Evolutionary conservation across 2,888 invertebrate species (phyloP).

Genomic region (Calameuta idolon): DNA sequence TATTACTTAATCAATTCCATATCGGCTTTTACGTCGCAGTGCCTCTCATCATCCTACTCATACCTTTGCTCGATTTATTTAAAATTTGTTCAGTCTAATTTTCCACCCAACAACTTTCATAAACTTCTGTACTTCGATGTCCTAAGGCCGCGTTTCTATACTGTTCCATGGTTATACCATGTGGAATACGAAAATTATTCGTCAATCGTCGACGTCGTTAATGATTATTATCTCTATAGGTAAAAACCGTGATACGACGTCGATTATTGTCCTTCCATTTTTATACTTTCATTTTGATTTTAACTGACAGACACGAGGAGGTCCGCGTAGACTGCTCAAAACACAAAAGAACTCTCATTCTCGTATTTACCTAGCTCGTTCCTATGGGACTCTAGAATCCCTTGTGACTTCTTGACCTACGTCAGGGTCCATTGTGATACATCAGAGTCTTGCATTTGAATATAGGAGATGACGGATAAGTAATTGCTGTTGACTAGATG

Average conservation of each 20-base stretch:
- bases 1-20: background rate
- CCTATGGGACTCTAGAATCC: background rate
- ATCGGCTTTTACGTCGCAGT: background rate
- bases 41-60: background rate
- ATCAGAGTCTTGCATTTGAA: background rate
- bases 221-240: background rate
- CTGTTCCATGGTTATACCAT: background rate
- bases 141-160: background rate
- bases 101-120: background rate
- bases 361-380: background rate
- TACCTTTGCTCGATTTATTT: background rate
- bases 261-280: background rate
- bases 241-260: background rate
- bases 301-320: background rate
- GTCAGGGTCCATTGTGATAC: background rate
- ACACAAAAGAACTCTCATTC: background rate
- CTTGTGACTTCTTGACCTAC: background rate
- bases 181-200: background rate
- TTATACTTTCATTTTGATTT: background rate
- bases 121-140: background rate
- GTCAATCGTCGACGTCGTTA: background rate
- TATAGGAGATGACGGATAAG: constrained; percentile 12
- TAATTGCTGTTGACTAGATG: constrained; percentile 42
- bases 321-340: background rate
- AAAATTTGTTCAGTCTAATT: background rate